Base-by-base conservation (phyloP, 92 coral and sea anemone species). In the Phenganax subtilis region DNA sequence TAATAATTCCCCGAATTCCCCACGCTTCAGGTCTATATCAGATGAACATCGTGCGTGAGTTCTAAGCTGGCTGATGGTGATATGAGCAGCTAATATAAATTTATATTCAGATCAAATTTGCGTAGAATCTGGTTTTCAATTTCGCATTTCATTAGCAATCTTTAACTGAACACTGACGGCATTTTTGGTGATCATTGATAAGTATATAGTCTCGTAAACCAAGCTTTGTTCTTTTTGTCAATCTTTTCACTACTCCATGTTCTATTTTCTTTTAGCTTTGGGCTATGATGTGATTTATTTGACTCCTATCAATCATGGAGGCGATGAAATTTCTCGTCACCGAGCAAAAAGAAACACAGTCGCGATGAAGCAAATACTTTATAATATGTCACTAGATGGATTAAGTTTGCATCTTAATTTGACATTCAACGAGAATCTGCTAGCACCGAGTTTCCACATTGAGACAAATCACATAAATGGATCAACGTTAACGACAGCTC, bases 341-440 rank as follows among this genome's bases (percentile, higher is more conserved):
- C 70, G 81, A 52, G 30, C 27, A 1, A 75, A 11, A 75, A 76
- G 81, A 76, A 55, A 59, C 16, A 53, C 47, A 15, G 11, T 29
- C 44, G 78, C 82, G 27, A 82, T 76, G 0, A 51, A 73, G 57
- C 78, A 53, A 51, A 53, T 52, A 63, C 84, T 84, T 78, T 89
- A 77, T 64, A 89, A 75, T 37, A 67, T 89, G 57, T 71, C 85
- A 1, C 85, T 90, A 27, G 71, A 89, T 73, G 96, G 96, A 29
- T 31, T 62, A 9, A 74, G 69, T n/a, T 81, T 89, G 11, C 96
- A 91, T 81, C 84, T 91, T 10, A 91, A 87, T 56, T 84, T 91
- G 66, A 82, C 89, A 12, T 76, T 81, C 56, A 84, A 80, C 71
- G 67, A 77, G 12, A 64, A 71, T 37, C 77, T 91, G 15, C 64